These are phyloP conservation scores for Lytechinus pictus DNA, from an alignment of 35 echinoderm and acorn worm genomes.

Conservation along the genomic window DNA sequence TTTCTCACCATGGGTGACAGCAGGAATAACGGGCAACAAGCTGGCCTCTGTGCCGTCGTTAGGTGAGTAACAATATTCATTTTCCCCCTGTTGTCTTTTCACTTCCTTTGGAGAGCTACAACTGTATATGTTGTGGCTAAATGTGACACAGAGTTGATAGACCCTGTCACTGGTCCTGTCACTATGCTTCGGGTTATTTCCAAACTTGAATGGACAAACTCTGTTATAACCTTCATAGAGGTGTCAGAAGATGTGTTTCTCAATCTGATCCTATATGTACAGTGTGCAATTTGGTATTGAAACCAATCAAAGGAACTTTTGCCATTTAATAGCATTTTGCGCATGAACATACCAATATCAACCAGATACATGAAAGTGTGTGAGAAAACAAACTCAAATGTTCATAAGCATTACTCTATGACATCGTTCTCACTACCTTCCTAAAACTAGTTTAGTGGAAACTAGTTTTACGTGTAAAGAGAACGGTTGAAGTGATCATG, in stretches of 20 bases:
- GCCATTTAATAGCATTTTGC: too few relatives aligned
- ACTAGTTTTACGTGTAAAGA: too few relatives aligned
- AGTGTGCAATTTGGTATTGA: too few relatives aligned
- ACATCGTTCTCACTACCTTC: too few relatives aligned
- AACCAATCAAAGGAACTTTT: too few relatives aligned
- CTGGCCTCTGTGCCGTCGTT: not conserved
- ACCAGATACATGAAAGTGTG: too few relatives aligned
- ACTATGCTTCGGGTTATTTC: not conserved
- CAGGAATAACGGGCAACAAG: not conserved
- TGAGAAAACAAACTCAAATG: not conserved
- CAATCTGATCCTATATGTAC: not conserved
- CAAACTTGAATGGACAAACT: not conserved
- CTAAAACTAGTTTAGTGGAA: too few relatives aligned
- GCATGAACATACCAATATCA: too few relatives aligned
- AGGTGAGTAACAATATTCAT: constrained; percentile 12
- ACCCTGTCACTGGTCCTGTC: not conserved
- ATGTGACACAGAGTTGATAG: not conserved
- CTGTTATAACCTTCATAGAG: not conserved
- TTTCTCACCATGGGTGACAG: not conserved
- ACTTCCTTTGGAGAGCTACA: not conserved
- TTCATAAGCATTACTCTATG: not conserved
- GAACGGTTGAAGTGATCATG: too few relatives aligned
- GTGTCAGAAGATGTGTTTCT: not conserved
- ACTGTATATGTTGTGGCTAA: not conserved
- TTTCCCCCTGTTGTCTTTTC: not conserved